Evolutionary conservation across 2,797 vertebrate species (phyloP), one percentile per base, ranked within the genome.

Genomic region (Eulemur coronatus): DNA sequence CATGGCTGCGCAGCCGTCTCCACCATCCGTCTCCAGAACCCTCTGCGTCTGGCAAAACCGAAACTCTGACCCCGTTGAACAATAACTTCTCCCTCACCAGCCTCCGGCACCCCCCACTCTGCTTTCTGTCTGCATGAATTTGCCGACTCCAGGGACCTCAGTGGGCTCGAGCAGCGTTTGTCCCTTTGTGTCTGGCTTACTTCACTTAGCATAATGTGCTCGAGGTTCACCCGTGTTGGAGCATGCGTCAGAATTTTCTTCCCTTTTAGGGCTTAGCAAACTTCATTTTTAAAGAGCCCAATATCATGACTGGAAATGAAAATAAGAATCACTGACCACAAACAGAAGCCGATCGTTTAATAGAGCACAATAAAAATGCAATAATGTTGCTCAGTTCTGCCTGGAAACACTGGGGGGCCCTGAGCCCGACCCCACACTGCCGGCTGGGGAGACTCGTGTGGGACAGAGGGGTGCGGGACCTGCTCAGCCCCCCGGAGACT

Each of bases 1-100:
- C 15, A 0, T 1, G 4, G 55, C 0, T 3, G 7, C 3, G 65
- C 0, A 18, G 22, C 38, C 3, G 0, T 41, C 24, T 2, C 52
- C 14, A 0, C 12, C 15, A 2, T 17, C 17, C 2, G 2, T 13
- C 38, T 30, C 22, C 38, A 50, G 80, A 28, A 7, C 80, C 41
- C 24, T 28, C 33, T 33, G 35, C 43, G 1, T 24, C 28, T 10
- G 7, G 30, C 52, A 35, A 28, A 33, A 12, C 24, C 0, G 28
- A n/a, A 30, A 3, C 24, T 81, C 70, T 4, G 76, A 3, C 52
- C 20, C 38, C 35, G 2, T 3, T 2, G 35, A 22, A 43, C 38
- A 6, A 28, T 0, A 1, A 5, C 4, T 22, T 9, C 2, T 0
- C 30, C 9, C 4, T n/a, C 38, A 38, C 38, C 46, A 26, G 3